Percentiles rank a stretch among this genome's conserved stretches.
These are phyloP conservation scores for Otolemur crassicaudatus DNA, from an alignment of 2,797 vertebrate genomes.

Conservation along the genomic window DNA sequence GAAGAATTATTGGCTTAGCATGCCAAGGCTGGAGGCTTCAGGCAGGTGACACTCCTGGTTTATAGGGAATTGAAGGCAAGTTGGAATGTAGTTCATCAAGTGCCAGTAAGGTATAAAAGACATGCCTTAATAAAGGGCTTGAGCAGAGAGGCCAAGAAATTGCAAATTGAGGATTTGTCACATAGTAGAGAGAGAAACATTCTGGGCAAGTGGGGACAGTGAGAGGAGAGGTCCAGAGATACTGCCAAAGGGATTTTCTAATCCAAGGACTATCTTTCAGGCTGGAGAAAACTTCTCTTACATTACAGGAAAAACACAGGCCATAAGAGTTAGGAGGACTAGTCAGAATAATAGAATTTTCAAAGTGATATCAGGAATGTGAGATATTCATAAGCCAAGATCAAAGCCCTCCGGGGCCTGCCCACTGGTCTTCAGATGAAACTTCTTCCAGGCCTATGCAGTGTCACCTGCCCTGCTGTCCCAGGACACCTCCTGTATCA, in stretches of 20 bases:
- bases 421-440: background rate
- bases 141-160: background rate
- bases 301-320: background rate
- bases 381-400: background rate
- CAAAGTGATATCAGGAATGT: background rate
- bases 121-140: background rate
- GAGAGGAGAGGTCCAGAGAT: background rate
- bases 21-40: background rate
- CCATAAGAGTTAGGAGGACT: background rate
- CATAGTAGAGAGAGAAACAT: background rate
- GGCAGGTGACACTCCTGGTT: background rate
- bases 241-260: background rate
- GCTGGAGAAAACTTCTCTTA: background rate
- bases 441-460: fast-evolving
- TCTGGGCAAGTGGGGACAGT: background rate
- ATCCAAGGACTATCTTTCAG: background rate
- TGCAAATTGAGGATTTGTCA: background rate
- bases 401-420: background rate
- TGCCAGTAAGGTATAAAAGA: background rate
- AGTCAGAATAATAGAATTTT: background rate
- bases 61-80: background rate
- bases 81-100: background rate
- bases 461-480: fast-evolving
- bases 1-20: background rate
- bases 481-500: fast-evolving